Evolutionary conservation across 2,113 vertebrate species (phyloP).

Genomic region (Lophura nycthemera): DNA sequence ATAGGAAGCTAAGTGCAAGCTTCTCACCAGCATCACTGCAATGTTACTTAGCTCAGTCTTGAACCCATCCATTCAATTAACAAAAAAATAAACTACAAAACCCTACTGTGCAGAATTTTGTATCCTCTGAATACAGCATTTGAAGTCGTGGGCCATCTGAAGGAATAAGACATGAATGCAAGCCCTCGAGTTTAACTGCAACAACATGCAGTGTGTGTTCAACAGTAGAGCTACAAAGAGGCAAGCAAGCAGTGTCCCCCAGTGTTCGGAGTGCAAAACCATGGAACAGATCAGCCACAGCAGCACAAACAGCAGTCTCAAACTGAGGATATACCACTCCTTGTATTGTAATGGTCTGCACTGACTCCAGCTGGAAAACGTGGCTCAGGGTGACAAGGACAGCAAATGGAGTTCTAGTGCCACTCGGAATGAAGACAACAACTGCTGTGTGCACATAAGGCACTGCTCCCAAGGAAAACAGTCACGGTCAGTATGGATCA

Average conservation of each 20-base stretch:
- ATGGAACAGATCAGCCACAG: background rate
- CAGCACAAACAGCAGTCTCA: background rate
- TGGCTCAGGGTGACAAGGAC: background rate
- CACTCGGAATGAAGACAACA: background rate
- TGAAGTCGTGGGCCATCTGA: background rate
- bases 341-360: background rate
- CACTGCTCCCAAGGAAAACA: background rate
- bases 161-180: background rate
- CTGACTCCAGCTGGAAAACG: background rate
- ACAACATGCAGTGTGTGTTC: background rate
- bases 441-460: accelerated
- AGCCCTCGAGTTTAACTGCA: background rate
- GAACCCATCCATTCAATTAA: background rate
- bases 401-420: background rate
- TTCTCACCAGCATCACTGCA: background rate
- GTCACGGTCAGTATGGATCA: accelerated
- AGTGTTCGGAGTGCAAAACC: background rate
- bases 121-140: background rate
- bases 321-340: background rate
- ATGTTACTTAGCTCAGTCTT: background rate
- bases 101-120: background rate
- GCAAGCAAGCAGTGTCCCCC: slow-evolving; percentile 19
- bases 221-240: background rate
- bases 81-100: background rate
- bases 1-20: background rate